Evolutionary conservation across 2,113 vertebrate species (phyloP).

Genomic region (Triplophysa dalaica): DNA sequence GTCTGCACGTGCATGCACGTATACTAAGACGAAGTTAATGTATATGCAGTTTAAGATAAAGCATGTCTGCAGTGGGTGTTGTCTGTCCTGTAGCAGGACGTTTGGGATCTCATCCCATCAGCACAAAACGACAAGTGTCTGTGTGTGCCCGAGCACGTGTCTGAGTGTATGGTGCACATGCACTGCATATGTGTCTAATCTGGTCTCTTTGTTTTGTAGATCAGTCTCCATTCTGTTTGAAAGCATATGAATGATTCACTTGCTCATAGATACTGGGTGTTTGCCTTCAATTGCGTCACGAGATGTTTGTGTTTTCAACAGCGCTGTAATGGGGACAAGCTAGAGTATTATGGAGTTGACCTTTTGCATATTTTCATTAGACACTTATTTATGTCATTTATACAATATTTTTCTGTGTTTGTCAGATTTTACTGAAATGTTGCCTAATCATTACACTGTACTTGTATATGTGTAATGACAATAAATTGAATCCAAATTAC

Average conservation of each 20-base stretch:
- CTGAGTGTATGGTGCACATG: conserved; percentile 19
- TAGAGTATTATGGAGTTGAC: not conserved
- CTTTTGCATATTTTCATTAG: not conserved
- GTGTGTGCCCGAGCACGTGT: conserved; percentile 14
- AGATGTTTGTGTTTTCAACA: not conserved
- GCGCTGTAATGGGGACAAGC: not conserved
- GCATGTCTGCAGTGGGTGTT: conserved; percentile 33
- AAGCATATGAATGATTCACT: not conserved
- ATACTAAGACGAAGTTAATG: conserved; percentile 35
- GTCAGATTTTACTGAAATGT: not conserved
- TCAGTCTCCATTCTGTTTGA: not conserved
- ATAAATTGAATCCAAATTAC: no score
- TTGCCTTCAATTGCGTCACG: not conserved
- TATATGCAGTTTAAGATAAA: not conserved
- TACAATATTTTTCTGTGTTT: not conserved
- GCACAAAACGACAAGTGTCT: conserved; percentile 56
- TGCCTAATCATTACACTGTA: not conserved
- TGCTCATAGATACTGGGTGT: not conserved
- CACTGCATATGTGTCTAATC: conserved; percentile 12
- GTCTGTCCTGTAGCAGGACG: conserved; percentile 7
- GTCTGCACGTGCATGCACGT: conserved; percentile 8
- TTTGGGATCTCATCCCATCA: conserved; percentile 57
- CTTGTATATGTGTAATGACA: no score
- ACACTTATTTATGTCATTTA: not conserved
- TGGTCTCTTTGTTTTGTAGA: not conserved